Evolutionary conservation across 1,140 invertebrate genomes (phyloP).

Genomic region (Octopus bimaculoides): DNA sequence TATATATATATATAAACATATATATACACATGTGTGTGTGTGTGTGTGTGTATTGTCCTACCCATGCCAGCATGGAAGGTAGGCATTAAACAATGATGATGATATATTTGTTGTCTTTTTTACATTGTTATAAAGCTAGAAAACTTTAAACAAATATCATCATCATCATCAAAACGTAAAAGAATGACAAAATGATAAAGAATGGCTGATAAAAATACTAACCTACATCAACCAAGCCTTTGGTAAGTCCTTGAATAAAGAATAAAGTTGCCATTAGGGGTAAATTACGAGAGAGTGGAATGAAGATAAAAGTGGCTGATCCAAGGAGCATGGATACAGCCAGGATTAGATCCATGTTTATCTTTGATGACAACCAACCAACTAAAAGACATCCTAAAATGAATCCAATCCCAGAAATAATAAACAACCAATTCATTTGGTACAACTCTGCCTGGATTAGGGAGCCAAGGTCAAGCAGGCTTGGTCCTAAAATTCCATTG

Average conservation of each 20-base stretch:
- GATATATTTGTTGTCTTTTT: too few relatives aligned
- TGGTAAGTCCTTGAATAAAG: conserved; percentile 1
- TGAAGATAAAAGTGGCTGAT: not conserved
- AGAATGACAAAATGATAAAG: not conserved
- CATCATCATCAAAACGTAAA: too few relatives aligned
- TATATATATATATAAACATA: too few relatives aligned
- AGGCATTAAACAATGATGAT: too few relatives aligned
- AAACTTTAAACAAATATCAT: too few relatives aligned
- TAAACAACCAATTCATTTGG: not conserved
- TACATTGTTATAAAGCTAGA: too few relatives aligned
- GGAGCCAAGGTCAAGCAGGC: not conserved
- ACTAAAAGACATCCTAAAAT: not conserved
- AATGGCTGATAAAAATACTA: not conserved
- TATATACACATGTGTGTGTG: too few relatives aligned
- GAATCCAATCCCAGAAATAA: not conserved
- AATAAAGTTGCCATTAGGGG: not conserved
- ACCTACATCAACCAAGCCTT: conserved; percentile 5
- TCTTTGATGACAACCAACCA: not conserved
- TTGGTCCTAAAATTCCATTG: conserved; percentile 9
- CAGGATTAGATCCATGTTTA: not conserved
- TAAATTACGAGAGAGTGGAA: not conserved
- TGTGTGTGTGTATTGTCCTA: too few relatives aligned
- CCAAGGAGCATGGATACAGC: not conserved
- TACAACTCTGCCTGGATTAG: not conserved
- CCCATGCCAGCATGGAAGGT: too few relatives aligned